Evolutionary conservation across 2,113 vertebrate species (phyloP).

Genomic region (Mus musculus): DNA sequence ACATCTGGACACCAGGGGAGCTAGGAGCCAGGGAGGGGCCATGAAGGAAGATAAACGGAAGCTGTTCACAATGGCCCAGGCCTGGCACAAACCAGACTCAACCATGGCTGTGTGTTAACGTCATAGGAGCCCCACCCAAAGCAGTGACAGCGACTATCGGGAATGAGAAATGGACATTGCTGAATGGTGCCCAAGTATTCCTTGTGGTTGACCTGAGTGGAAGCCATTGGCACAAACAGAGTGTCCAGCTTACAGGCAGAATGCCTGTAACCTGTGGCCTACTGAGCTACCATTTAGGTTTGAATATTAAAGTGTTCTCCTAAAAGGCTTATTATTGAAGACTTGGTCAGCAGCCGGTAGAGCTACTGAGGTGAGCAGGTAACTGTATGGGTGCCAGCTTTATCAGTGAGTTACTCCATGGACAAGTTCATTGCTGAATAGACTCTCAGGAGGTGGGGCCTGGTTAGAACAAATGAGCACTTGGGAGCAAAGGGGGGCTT

Average conservation of each 20-base stretch:
- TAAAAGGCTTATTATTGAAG: neutral
- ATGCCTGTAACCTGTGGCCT: neutral
- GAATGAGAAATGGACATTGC: neutral
- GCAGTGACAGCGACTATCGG: fast-evolving
- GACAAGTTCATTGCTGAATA: neutral
- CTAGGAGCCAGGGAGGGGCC: neutral
- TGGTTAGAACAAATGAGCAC: neutral
- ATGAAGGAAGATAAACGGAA: neutral
- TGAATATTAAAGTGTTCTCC: neutral
- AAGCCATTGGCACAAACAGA: too few species aligned
- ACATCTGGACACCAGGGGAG: neutral
- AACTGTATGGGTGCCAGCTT: neutral
- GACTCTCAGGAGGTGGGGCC: neutral
- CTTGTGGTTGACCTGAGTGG: fast-evolving
- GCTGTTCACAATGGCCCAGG: neutral
- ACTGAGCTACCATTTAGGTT: neutral
- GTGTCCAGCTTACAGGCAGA: neutral
- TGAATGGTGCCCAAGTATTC: too few species aligned
- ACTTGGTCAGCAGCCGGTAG: neutral
- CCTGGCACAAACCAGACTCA: neutral
- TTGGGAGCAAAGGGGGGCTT: neutral
- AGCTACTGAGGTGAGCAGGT: neutral
- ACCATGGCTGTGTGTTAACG: neutral
- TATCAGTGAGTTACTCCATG: neutral
- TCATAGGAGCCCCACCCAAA: too few species aligned